A percentile compares a stretch with the other conserved stretches of the same genome.
These are phyloP conservation scores for Chroicocephalus ridibundus DNA, from an alignment of 2,113 vertebrate genomes.

Conservation along the genomic window DNA sequence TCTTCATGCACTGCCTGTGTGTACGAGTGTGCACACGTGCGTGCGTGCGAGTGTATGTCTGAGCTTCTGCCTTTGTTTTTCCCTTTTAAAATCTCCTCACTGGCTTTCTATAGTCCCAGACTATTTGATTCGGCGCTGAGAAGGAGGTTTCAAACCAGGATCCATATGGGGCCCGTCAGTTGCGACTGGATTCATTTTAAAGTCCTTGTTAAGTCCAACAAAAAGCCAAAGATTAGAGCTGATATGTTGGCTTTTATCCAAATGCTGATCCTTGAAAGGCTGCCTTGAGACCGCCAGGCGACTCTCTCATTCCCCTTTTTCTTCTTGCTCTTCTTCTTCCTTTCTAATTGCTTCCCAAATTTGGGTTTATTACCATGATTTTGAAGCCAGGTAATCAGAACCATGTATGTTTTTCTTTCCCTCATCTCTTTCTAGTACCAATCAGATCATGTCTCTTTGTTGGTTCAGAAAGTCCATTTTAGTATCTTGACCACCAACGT, in stretches of 20 bases:
- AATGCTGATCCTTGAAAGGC: slow-evolving; percentile 56
- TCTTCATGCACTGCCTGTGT: not conserved
- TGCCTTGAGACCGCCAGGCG: slow-evolving; percentile 30
- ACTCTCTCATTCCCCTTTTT: slow-evolving; percentile 35
- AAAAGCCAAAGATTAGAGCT: slow-evolving; percentile 68
- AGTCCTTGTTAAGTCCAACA: slow-evolving; percentile 68
- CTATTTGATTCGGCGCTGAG: not conserved
- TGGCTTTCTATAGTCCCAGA: not conserved
- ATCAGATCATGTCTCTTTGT: not conserved
- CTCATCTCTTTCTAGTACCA: not conserved
- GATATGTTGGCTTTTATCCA: slow-evolving; percentile 64
- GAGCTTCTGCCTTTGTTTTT: not conserved
- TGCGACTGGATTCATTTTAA: slow-evolving; percentile 65
- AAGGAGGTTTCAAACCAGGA: slow-evolving; percentile 45
- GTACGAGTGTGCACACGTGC: no score
- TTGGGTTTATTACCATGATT: not conserved
- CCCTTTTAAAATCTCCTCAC: not conserved
- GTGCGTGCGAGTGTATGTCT: rapidly evolving
- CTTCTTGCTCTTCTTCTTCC: slow-evolving; percentile 46
- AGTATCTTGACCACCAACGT: not conserved
- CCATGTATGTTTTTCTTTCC: not conserved
- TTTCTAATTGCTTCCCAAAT: slow-evolving; percentile 41
- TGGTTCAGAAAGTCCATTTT: not conserved
- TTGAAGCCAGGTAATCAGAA: slow-evolving; percentile 37
- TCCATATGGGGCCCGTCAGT: slow-evolving; percentile 62